Evolutionary conservation across 2,113 vertebrate species (phyloP).

Genomic region (Cyprinodon variegatus): DNA sequence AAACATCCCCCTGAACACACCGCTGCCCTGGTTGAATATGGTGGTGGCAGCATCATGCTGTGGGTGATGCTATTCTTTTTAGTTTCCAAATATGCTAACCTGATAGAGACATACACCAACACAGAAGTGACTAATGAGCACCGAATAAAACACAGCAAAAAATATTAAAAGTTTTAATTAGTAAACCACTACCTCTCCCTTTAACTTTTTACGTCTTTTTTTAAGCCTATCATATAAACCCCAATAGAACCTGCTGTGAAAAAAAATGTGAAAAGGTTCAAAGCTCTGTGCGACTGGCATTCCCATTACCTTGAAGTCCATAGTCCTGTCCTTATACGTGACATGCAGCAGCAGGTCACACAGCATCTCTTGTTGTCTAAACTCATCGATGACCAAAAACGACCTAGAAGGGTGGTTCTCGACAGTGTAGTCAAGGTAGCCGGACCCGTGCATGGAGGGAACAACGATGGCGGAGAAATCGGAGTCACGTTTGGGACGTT

Average conservation of each 20-base stretch:
- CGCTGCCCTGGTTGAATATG: too few species aligned
- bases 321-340: slow-evolving; percentile 73
- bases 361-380: slow-evolving; percentile 77
- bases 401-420: slow-evolving; percentile 78
- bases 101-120: neutral
- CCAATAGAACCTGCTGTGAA: neutral
- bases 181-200: neutral
- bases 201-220: neutral
- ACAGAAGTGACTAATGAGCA: neutral
- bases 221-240: neutral
- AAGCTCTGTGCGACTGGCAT: neutral
- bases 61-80: too few species aligned
- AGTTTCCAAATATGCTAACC: neutral
- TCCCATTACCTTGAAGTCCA: slow-evolving; percentile 79
- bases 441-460: slow-evolving; percentile 81
- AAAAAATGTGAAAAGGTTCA: neutral
- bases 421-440: slow-evolving; percentile 83
- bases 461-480: slow-evolving; percentile 80
- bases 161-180: neutral
- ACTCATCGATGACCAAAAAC: slow-evolving; percentile 80
- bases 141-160: neutral
- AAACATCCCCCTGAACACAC: too few species aligned
- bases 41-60: too few species aligned
- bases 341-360: slow-evolving; percentile 84
- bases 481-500: slow-evolving; percentile 59